Percentiles rank a stretch among this genome's conserved stretches.
Conservation (phyloP, 2,888 invertebrate genomes). For the Salpingus planirostris region DNA sequence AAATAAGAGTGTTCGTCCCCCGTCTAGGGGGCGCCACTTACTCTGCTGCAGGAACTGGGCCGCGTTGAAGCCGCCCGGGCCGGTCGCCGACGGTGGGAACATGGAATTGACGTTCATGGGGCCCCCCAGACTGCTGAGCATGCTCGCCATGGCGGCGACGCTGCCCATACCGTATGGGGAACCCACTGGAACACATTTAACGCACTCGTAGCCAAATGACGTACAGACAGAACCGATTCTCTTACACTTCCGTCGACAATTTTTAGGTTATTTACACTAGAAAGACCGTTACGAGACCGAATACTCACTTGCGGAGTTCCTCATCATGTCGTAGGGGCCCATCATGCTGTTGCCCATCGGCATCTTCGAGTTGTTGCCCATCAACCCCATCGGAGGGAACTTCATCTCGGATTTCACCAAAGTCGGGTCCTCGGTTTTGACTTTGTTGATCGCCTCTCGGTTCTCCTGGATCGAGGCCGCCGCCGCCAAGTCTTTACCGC, state of each 20-base stretch:
- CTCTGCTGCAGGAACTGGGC: slow-evolving; percentile 79
- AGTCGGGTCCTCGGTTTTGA: neutral
- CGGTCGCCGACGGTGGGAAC: slow-evolving; percentile 30
- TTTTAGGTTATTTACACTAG: neutral
- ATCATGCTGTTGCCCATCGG: slow-evolving; percentile 44
- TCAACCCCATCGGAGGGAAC: slow-evolving; percentile 18
- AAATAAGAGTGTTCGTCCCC: neutral
- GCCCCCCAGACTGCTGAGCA: slow-evolving; percentile 42
- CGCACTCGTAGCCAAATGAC: too few species aligned
- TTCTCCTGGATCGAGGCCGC: slow-evolving; percentile 57
- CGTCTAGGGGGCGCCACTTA: slow-evolving; percentile 49
- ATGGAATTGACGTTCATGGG: slow-evolving; percentile 38
- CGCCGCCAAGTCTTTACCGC: slow-evolving; percentile 79
- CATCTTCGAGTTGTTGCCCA: slow-evolving; percentile 35
- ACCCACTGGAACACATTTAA: slow-evolving; percentile 24
- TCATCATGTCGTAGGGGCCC: slow-evolving; percentile 50
- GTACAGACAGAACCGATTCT: too few species aligned
- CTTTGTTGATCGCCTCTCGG: slow-evolving; percentile 31
- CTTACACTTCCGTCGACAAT: too few species aligned
- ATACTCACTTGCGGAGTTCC: slow-evolving; percentile 39
- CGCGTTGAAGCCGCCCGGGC: slow-evolving; percentile 50
- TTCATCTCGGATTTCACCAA: slow-evolving; percentile 18
- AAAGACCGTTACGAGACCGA: slow-evolving; percentile 2
- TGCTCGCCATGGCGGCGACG: slow-evolving; percentile 43
- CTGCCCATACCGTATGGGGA: slow-evolving; percentile 39